Base-by-base conservation (phyloP, 2,797 vertebrate genomes). In the Coranthus polyacanthus region DNA sequence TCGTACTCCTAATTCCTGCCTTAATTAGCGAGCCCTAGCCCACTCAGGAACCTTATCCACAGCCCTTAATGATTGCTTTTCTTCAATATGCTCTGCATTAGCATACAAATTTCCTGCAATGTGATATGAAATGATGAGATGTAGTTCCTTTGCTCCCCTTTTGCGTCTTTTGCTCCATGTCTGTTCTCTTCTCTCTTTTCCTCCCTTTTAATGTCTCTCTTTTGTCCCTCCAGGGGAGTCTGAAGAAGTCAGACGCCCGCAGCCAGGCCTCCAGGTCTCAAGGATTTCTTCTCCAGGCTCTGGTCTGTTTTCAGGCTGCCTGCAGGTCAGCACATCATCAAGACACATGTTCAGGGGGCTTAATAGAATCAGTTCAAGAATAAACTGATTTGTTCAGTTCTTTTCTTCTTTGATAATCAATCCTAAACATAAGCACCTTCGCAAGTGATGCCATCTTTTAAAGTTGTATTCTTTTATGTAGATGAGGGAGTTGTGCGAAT, bases 301-400 rank as follows among this genome's bases (percentile, higher is more conserved):
- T 98, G 73, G 75, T 94, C 65, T 94, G 94, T 81, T 95, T 98
- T 88, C 93, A 94, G 75, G 95, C 92, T 39, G 95, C 96, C 69
- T 98, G 97, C 93, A 96, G 96, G 98, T 98, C 90, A 87, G 89
- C 15, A 29, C 13, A 8, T 12, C 21, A n/a, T 49, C 47, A 32
- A 1, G 34, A 49, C 60, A 43, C 53, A 22, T 36, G 37, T 44
- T 68, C 20, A 50, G 21, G 11, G 12, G 26, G 5, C 42, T 53
- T 13, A 69, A 65, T 68, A 8, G 8, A 16, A 24, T 49, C 10
- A 42, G 38, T 38, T 38, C 12, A 11, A 18, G 9, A 65, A 36
- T 15, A n/a, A 46, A 39, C 1, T 3, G 22, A 26, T 6, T 2
- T 22, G 10, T n/a, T 57, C 21, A 50, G 45, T n/a, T 8, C 42